These are phyloP conservation scores for Penaeus monodon DNA, from an alignment of 2,888 invertebrate species.

Conservation along the genomic window DNA sequence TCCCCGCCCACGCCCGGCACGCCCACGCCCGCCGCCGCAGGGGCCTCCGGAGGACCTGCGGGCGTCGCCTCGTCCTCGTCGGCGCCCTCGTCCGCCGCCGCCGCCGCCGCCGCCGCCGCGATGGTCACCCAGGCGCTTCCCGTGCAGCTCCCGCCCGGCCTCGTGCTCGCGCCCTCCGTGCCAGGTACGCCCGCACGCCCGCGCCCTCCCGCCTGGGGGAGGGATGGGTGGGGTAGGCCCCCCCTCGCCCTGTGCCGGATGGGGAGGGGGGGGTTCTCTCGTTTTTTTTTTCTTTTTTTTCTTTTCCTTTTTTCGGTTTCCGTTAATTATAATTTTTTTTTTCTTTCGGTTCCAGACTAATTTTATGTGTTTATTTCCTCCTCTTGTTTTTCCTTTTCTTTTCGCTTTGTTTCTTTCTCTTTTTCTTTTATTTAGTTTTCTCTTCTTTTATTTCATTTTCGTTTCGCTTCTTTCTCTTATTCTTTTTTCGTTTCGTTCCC, in stretches of 20 bases:
- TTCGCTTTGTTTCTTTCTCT: too few species aligned
- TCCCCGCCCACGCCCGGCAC: constrained; percentile 53
- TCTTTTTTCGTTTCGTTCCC: too few species aligned
- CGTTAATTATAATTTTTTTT: too few species aligned
- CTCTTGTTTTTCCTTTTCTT: background rate
- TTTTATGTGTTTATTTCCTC: too few species aligned
- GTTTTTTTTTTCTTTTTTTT: background rate
- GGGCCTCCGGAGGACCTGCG: constrained; percentile 9
- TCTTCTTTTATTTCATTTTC: too few species aligned
- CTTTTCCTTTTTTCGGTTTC: background rate
- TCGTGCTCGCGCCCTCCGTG: constrained; percentile 45
- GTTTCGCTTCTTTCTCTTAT: too few species aligned
- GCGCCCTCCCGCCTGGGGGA: background rate
- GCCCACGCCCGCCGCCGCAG: constrained; percentile 29
- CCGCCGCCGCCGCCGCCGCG: constrained; percentile 18
- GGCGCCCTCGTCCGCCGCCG: background rate
- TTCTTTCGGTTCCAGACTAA: too few species aligned
- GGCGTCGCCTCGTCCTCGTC: background rate
- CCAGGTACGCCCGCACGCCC: constrained; percentile 25
- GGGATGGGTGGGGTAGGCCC: constrained; percentile 68
- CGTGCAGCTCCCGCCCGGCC: constrained; percentile 38
- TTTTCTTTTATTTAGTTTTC: too few species aligned
- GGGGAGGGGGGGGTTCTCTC: background rate
- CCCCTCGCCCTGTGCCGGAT: constrained; percentile 17
- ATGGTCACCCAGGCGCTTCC: constrained; percentile 36